phyloP scores from a whole-genome alignment of 1,140 invertebrate species.

The Philopotamus ludificatus region DNA sequence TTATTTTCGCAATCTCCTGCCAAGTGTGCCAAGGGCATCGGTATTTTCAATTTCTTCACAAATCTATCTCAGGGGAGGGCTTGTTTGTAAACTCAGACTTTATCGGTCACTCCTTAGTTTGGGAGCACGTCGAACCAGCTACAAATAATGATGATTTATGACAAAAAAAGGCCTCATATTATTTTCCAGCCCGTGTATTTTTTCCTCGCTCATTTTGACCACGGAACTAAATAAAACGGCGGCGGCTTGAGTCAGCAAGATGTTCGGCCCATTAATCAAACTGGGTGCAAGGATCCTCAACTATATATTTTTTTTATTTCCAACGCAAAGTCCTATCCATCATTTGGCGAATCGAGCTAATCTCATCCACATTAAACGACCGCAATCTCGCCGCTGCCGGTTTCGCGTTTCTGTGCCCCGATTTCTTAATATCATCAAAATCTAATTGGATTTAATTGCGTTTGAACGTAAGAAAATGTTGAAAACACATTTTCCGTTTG shows the following conservation, averaged over 20 bases:
- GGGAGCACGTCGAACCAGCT: neutral
- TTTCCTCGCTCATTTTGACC: conserved; percentile 7
- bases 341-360: too few species aligned
- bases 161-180: conserved; percentile 4
- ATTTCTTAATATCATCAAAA: too few species aligned
- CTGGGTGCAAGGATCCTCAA: neutral
- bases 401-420: too few species aligned
- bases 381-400: too few species aligned
- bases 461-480: too few species aligned
- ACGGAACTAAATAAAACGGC: conserved; percentile 25
- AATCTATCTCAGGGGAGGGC: neutral
- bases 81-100: neutral
- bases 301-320: neutral
- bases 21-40: neutral
- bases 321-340: neutral
- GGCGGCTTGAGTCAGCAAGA: conserved; percentile 28
- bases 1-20: neutral
- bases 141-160: neutral
- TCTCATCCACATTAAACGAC: too few species aligned
- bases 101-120: neutral
- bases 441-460: too few species aligned
- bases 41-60: neutral
- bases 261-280: conserved; percentile 27
- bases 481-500: too few species aligned
- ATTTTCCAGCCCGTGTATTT: conserved; percentile 5